Conservation (phyloP, 2,797 vertebrate genomes). For the Enoplosus armatus region DNA sequence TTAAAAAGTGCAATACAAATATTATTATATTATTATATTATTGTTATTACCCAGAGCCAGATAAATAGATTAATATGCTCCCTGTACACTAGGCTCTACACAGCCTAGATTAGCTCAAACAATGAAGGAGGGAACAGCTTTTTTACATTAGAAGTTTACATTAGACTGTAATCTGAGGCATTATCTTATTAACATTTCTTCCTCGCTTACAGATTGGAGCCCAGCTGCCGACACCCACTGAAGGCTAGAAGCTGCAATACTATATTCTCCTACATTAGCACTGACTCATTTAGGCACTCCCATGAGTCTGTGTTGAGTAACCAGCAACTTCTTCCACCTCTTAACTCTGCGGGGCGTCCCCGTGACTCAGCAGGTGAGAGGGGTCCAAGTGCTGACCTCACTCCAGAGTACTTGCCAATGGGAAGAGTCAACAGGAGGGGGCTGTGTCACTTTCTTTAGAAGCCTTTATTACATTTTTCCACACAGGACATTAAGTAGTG, state of each 20-base stretch:
- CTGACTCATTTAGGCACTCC: neutral
- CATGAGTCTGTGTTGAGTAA: neutral
- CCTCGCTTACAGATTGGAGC: neutral
- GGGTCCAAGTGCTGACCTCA: neutral
- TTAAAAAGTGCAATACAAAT: neutral
- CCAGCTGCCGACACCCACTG: neutral
- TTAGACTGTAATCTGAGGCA: too few relatives aligned
- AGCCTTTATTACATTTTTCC: neutral
- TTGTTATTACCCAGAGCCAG: too few relatives aligned
- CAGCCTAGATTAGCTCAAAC: too few relatives aligned
- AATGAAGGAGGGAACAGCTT: too few relatives aligned
- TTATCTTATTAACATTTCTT: neutral
- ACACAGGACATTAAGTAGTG: neutral
- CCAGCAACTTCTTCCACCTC: neutral
- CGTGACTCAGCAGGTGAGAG: conserved; percentile 2
- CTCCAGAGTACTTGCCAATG: neutral
- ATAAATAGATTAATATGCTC: too few relatives aligned
- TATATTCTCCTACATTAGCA: neutral
- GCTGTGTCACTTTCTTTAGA: neutral
- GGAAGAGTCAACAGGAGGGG: neutral
- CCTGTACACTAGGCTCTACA: too few relatives aligned
- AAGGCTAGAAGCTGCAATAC: neutral
- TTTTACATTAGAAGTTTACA: too few relatives aligned
- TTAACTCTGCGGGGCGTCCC: neutral
- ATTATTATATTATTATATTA: neutral